Percentiles rank a stretch among this genome's conserved stretches.
phyloP scores from a whole-genome alignment of 1,140 invertebrate genomes.

The Cydia fagiglandana region DNA sequence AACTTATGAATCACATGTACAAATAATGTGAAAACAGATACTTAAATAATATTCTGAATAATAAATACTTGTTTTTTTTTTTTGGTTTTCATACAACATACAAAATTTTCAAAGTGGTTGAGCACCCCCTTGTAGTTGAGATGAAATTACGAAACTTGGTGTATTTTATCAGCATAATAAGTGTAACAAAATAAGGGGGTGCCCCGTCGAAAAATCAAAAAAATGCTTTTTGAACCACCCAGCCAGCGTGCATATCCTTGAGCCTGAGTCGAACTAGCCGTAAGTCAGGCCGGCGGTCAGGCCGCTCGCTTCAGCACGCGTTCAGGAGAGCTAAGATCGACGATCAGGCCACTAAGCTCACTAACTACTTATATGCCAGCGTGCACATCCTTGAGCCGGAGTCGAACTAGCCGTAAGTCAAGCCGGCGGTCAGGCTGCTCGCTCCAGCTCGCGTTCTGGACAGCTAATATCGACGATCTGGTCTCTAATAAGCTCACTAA shows the following conservation, averaged over 20 bases:
- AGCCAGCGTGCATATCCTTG: neutral
- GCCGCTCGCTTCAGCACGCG: slow-evolving; percentile 88
- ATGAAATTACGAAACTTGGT: too few species aligned
- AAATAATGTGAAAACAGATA: too few species aligned
- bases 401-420: slow-evolving; percentile 81
- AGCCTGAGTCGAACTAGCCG: slow-evolving; percentile 69
- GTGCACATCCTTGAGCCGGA: neutral
- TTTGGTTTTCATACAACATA: too few species aligned
- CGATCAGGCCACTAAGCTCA: slow-evolving; percentile 79
- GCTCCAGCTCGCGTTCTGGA: slow-evolving; percentile 88
- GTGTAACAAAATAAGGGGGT: too few species aligned
- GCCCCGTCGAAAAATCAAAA: too few species aligned
- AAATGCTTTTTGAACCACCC: too few species aligned
- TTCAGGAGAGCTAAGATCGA: slow-evolving; percentile 85
- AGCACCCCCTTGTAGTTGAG: too few species aligned
- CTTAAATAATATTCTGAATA: too few species aligned
- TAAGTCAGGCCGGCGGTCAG: slow-evolving; percentile 85
- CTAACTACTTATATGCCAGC: slow-evolving; percentile 39
- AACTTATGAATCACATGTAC: too few species aligned
- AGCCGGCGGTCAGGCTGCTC: slow-evolving; percentile 86
- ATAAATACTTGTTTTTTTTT: too few species aligned
- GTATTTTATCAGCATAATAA: too few species aligned
- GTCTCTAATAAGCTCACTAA: slow-evolving; percentile 75
- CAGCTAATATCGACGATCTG: slow-evolving; percentile 82
- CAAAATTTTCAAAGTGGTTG: too few species aligned